Base-by-base conservation (phyloP, 2,888 invertebrate species). In the Periphyllus acericola region DNA sequence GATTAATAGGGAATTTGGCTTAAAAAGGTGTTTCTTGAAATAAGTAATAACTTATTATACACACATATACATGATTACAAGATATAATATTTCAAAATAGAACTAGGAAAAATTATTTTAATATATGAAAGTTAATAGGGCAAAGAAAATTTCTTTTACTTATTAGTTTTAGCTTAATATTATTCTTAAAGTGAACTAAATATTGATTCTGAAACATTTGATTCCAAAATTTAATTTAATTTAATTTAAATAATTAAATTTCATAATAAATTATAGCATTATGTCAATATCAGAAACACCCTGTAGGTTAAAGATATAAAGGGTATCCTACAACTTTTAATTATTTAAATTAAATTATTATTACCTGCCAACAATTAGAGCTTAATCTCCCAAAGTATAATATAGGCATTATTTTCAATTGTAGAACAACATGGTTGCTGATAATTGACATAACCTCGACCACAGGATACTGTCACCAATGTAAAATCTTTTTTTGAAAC, bases 351-450 rank as follows among this genome's bases (percentile, higher is more conserved):
- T 40, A 66, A 68, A 68, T 78, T 40, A 86, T 36, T 71, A 36
- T 78, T 80, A 86, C 40, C 79, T 40, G 40, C 34, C 25, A 32
- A 36, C 0, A 36, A 66, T 87, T 81, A 95, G 93, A 95, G 94
- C 91, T 96, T 96, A 92, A 95, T 95, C 92, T 98, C 97, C 97
- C 97, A 97, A 81, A 97, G 94, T 89, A 97, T 95, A 91, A 97
- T 95, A 92, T 97, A 96, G 29, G 97, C 97, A 91, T 92, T 90
- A 90, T 91, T 90, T 55, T 94, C 92, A 90, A 94, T 94, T 3
- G 93, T 92, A 46, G 93, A 89, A 91, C 95, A 94, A 90, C 95
- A 94, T 32, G 95, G 94, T 90, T 96, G 96, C 88, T 96, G 93
- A 95, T 96, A 96, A 92, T 96, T 96, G 36, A 96, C 94, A 91